Conservation (phyloP, 2,888 invertebrate species). For the Pherbina coryleti region DNA sequence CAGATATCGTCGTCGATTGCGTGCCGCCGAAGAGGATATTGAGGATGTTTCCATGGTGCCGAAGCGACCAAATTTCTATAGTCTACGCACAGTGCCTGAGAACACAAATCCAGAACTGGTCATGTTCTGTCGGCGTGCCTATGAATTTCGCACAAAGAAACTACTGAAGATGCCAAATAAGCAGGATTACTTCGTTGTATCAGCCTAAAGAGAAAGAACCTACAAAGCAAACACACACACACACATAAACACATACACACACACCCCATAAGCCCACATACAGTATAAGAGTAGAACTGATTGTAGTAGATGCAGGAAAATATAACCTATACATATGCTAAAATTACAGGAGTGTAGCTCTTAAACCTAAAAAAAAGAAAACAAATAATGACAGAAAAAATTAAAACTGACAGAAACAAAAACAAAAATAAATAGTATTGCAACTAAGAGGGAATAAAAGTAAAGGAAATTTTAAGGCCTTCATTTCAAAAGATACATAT, state of each 20-base stretch:
- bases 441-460: neutral
- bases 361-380: conserved; percentile 21
- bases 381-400: conserved; percentile 40
- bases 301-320: conserved; percentile 20
- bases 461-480: conserved; percentile 42
- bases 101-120: conserved; percentile 85
- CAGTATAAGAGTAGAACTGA: conserved; percentile 27
- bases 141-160: conserved; percentile 90
- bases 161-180: conserved; percentile 68
- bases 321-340: conserved; percentile 42
- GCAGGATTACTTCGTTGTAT: conserved; percentile 57
- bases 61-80: conserved; percentile 74
- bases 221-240: conserved; percentile 14
- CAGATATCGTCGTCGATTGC: conserved; percentile 88
- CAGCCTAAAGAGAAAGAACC: conserved; percentile 45
- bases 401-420: neutral
- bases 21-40: conserved; percentile 83
- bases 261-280: too few relatives aligned
- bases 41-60: conserved; percentile 83
- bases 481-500: conserved; percentile 41
- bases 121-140: conserved; percentile 94
- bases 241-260: neutral
- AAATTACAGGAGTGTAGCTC: conserved; percentile 27
- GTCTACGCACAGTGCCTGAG: conserved; percentile 72
- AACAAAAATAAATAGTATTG: conserved; percentile 30